phyloP scores from a whole-genome alignment of 1,140 invertebrate species.

The Oncopodura yosiiana region DNA sequence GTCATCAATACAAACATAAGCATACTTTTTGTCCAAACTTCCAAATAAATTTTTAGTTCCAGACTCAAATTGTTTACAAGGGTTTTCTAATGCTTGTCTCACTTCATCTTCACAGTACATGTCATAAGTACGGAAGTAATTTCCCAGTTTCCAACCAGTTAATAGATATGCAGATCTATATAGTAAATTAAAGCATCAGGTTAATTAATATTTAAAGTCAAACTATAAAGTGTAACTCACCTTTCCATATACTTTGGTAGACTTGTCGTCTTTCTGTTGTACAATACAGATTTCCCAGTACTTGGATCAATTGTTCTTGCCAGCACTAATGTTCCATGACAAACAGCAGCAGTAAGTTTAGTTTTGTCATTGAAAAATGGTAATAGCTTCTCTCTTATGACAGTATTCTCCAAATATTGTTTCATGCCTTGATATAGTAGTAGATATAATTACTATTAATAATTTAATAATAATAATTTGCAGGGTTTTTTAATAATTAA shows the following conservation, averaged over 20 bases:
- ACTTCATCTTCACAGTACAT: constrained; percentile 33
- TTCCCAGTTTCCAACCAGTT: constrained; percentile 32
- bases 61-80: constrained; percentile 22
- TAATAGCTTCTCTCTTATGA: constrained; percentile 22
- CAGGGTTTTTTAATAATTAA: not conserved
- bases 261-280: constrained; percentile 26
- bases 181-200: not conserved
- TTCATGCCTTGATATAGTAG: constrained; percentile 22
- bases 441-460: not conserved
- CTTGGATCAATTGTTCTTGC: constrained; percentile 21
- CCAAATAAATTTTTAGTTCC: constrained; percentile 27
- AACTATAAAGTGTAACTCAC: constrained; percentile 7
- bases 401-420: constrained; percentile 24
- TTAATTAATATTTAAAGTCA: not conserved
- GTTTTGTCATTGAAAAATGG: constrained; percentile 20
- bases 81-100: constrained; percentile 19
- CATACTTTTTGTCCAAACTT: constrained; percentile 29
- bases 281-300: constrained; percentile 31
- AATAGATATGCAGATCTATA: constrained; percentile 26
- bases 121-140: constrained; percentile 30
- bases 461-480: not conserved
- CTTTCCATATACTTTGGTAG: constrained; percentile 34
- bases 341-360: constrained; percentile 29
- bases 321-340: constrained; percentile 29
- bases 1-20: constrained; percentile 24